Base-by-base conservation (phyloP, 2,113 vertebrate genomes). In the Thryonomys swinderianus region DNA sequence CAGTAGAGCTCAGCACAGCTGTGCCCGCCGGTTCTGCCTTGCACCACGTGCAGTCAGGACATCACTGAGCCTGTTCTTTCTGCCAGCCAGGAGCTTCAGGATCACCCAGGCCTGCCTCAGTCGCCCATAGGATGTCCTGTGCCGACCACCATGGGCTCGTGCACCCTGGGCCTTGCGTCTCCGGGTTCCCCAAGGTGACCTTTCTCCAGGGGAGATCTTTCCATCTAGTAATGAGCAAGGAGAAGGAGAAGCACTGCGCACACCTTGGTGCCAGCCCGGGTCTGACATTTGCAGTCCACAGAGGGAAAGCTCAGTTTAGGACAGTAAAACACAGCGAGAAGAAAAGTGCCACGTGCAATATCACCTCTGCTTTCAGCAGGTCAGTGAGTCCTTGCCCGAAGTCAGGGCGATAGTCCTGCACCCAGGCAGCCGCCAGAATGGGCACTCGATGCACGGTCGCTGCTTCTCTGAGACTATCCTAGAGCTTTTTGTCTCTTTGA, bases 51-150 rank as follows among this genome's bases (percentile, higher is more conserved):
- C 30, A 51, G n/a, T 81, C 14, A 86, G 62, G 76, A 66, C 32
- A 93, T 66, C 85, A 86, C 91, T 81, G 89, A 79, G 40, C 13
- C 25, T 30, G 81, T 64, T 83, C 74, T 83, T 96, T 96, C 40
- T 81, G 67, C 34, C 73, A 37, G 61, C 80, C 71, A 93, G 73
- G 80, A 96, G 81, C 59, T 95, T 92, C 92, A 93, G 87, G 59
- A 94, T 25, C 55, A 85, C 93, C 40, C 93, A 0, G 78, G 84
- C 91, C 61, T 93, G 96, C 87, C 55, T 96, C 93, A 96, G 86
- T 71, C 85, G 85, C 92, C 76, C 61, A 90, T 80, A 95, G 62
- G 82, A 61, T 92, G 66, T 92, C 18, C 90, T 96, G 84, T 48
- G 51, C 32, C 87, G 66, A 90, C 92, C 90, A 45, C 62, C 80